These are phyloP conservation scores for Chondrilla cf. caribensis DNA, from an alignment of 37 sponge, comb jelly and placozoan species.

Conservation along the genomic window DNA sequence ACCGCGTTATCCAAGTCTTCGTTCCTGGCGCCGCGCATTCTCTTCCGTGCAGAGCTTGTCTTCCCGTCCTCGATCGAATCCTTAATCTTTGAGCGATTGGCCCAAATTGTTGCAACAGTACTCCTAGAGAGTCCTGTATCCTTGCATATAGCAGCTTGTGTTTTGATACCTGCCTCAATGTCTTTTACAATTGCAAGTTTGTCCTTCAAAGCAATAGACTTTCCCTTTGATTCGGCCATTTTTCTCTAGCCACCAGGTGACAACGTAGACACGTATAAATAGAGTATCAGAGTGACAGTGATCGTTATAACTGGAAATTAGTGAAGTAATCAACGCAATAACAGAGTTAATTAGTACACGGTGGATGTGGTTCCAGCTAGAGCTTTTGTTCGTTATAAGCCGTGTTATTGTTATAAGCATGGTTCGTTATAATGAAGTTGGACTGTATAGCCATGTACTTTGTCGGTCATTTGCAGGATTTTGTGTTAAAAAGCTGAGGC, in stretches of 20 bases:
- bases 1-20: neutral
- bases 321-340: too few species aligned
- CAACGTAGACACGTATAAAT: too few species aligned
- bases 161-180: neutral
- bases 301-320: too few species aligned
- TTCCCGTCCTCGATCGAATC: conserved; percentile 17
- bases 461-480: too few species aligned
- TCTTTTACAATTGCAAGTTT: conserved; percentile 13
- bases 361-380: conserved; percentile 4
- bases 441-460: too few species aligned
- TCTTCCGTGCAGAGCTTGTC: neutral
- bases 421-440: conserved; percentile 16
- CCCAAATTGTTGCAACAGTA: conserved; percentile 24
- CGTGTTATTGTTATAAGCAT: conserved; percentile 13
- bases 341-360: neutral
- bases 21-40: neutral
- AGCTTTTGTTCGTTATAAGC: conserved; percentile 12
- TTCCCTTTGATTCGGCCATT: conserved; percentile 21
- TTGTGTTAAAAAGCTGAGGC: too few species aligned
- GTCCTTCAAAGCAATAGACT: conserved; percentile 26
- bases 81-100: neutral
- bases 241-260: too few species aligned
- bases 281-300: too few species aligned
- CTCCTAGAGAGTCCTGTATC: neutral
- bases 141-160: neutral